phyloP scores from a whole-genome alignment of 2,113 vertebrate species.

The Vidua macroura region DNA sequence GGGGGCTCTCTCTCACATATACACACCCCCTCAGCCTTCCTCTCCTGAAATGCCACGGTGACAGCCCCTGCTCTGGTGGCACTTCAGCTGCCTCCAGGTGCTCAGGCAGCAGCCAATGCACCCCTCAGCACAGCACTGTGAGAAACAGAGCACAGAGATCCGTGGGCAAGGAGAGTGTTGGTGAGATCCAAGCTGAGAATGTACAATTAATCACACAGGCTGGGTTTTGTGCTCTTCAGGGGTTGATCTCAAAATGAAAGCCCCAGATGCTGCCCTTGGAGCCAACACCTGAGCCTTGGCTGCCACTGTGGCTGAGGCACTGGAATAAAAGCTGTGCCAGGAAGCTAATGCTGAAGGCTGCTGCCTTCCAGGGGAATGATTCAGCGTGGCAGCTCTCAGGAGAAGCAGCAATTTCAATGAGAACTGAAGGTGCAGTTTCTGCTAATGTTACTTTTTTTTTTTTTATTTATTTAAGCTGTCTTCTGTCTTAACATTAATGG shows the following conservation, averaged over 20 bases:
- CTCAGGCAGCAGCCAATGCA: background rate
- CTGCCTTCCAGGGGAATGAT: background rate
- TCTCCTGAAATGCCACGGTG: background rate
- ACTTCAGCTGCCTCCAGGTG: background rate
- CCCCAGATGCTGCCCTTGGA: background rate
- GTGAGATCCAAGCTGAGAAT: background rate
- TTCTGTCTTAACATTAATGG: background rate
- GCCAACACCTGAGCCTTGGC: background rate
- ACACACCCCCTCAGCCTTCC: background rate
- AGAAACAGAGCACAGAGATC: background rate
- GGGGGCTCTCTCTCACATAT: rapidly evolving
- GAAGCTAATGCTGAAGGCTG: background rate
- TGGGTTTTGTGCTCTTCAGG: background rate
- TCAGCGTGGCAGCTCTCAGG: background rate
- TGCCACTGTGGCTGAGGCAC: background rate
- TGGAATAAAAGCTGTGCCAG: background rate
- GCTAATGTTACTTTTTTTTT: background rate
- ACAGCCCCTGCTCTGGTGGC: background rate
- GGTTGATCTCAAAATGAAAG: background rate
- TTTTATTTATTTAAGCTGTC: background rate
- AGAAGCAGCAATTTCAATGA: background rate
- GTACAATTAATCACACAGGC: background rate
- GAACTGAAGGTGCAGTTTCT: background rate
- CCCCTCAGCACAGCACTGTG: background rate
- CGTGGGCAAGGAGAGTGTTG: background rate